Evolutionary conservation across 2,888 invertebrate species (phyloP).

Genomic region (Subacronicta megacephala): DNA sequence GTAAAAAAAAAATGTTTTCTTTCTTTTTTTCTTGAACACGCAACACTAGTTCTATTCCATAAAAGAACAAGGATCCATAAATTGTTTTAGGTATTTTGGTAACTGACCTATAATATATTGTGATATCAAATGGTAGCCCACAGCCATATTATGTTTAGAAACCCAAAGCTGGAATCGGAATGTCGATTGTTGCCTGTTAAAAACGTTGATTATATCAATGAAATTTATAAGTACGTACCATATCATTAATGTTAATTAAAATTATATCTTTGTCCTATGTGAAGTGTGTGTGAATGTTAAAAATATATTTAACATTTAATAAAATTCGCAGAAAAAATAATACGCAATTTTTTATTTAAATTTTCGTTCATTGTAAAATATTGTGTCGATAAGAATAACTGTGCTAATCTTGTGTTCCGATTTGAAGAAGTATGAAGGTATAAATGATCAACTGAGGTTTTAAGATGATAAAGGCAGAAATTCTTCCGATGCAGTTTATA

Average conservation of each 20-base stretch:
- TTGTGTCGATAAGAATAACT: too few relatives aligned
- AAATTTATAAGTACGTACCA: constrained; percentile 69
- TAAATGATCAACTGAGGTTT: too few relatives aligned
- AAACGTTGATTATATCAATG: constrained; percentile 54
- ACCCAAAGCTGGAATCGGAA: constrained; percentile 1
- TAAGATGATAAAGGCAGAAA: too few relatives aligned
- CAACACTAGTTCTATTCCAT: too few relatives aligned
- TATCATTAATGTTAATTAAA: constrained; percentile 72
- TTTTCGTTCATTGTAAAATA: neutral
- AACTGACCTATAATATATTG: too few relatives aligned
- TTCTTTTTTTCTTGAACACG: too few relatives aligned
- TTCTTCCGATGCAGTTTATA: too few relatives aligned
- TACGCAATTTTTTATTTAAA: constrained; percentile 27
- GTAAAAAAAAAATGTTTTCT: too few relatives aligned
- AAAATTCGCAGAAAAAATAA: constrained; percentile 69
- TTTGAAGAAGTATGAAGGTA: too few relatives aligned
- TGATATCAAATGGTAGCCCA: constrained; percentile 1
- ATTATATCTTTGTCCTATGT: constrained; percentile 71
- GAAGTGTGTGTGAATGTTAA: constrained; percentile 68
- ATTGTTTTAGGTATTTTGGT: too few relatives aligned
- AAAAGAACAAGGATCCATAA: too few relatives aligned
- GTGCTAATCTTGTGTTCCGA: too few relatives aligned
- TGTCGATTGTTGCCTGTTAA: constrained; percentile 27
- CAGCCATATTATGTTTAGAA: neutral
- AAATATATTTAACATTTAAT: constrained; percentile 73